A percentile compares a stretch with the other conserved stretches of the same genome.
Conservation (phyloP, 2,797 vertebrate genomes). For the Falco rusticolus region DNA sequence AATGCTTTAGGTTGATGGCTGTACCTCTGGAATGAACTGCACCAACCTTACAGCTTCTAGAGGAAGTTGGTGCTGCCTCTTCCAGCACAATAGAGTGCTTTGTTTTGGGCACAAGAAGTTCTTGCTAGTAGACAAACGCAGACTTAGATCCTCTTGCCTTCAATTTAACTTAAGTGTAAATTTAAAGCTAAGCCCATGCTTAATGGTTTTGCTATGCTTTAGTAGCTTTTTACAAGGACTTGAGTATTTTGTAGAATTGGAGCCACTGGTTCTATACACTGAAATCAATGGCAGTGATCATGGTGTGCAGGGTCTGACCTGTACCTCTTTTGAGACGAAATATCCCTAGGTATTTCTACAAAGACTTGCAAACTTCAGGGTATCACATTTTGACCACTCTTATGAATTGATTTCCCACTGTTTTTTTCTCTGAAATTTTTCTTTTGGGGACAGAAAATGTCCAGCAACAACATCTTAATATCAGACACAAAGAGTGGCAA, state of each 20-base stretch:
- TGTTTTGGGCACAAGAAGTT: not conserved
- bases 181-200: conserved; percentile 4
- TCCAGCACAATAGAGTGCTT: not conserved
- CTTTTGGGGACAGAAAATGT: not conserved
- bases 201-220: conserved; percentile 11
- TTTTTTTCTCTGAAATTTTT: conserved; percentile 39
- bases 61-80: not conserved
- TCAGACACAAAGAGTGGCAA: not conserved
- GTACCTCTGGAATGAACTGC: not conserved
- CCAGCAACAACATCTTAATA: conserved; percentile 15
- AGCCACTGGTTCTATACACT: not conserved
- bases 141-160: not conserved
- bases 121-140: not conserved
- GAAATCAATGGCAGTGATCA: conserved; percentile 25
- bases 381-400: conserved; percentile 29
- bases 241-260: conserved; percentile 5
- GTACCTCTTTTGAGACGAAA: not conserved
- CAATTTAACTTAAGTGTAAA: not conserved
- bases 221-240: not conserved
- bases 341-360: conserved; percentile 35
- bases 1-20: not conserved
- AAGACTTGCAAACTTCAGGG: conserved; percentile 42
- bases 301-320: conserved; percentile 37
- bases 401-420: conserved; percentile 38
- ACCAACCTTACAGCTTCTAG: not conserved